phyloP scores from a whole-genome alignment of 2,797 vertebrate genomes.

The Thaleichthys pacificus region DNA sequence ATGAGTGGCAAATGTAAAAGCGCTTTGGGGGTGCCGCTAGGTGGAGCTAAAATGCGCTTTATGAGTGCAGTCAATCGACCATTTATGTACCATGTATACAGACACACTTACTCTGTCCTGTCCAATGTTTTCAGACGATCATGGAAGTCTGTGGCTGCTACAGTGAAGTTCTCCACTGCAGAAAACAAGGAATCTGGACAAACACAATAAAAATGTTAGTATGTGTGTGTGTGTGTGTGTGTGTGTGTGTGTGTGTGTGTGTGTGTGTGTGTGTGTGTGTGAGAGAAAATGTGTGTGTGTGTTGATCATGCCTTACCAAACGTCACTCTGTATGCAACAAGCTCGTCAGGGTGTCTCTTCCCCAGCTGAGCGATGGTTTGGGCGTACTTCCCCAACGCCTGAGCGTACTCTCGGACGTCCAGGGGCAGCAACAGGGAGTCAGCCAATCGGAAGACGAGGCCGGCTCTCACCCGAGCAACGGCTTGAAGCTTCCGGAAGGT shows the following conservation, averaged over 20 bases:
- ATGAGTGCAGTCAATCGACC: neutral
- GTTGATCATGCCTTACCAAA: conserved; percentile 80
- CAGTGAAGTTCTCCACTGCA: conserved; percentile 86
- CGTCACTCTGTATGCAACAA: conserved; percentile 74
- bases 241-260: neutral
- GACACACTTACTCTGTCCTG: conserved; percentile 76
- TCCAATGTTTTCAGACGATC: conserved; percentile 74
- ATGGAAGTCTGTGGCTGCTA: conserved; percentile 77
- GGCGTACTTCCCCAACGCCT: conserved; percentile 77
- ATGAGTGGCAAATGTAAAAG: neutral
- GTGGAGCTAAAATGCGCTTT: neutral
- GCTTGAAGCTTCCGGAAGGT: conserved; percentile 83
- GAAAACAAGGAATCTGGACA: conserved; percentile 86
- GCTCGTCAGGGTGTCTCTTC: conserved; percentile 67
- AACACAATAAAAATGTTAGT: neutral
- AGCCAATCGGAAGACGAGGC: conserved; percentile 84
- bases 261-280: no score
- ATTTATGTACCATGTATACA: neutral
- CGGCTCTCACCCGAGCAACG: conserved; percentile 87
- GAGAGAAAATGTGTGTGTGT: neutral
- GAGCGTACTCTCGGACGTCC: conserved; percentile 83
- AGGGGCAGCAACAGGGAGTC: conserved; percentile 84
- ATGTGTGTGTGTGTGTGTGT: neutral
- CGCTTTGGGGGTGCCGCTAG: neutral
- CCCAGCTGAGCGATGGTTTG: conserved; percentile 77